A percentile compares a stretch with the other conserved stretches of the same genome.
These are phyloP conservation scores for Dolichopus griseipennis DNA, from an alignment of 2,888 invertebrate species.

Conservation along the genomic window DNA sequence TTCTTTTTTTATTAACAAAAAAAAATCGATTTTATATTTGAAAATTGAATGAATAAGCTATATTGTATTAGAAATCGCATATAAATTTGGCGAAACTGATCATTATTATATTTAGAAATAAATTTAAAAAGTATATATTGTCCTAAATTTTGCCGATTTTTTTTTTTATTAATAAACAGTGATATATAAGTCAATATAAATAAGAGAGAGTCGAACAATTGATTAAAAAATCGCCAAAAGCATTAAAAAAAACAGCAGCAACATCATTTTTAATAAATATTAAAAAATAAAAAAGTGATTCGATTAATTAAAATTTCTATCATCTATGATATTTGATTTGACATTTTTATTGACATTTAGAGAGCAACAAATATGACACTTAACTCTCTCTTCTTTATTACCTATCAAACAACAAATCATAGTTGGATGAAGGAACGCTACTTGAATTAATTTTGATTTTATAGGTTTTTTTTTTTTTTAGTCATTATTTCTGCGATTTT, in stretches of 20 bases:
- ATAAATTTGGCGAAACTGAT: too few relatives aligned
- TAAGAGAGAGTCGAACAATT: background rate
- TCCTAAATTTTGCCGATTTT: background rate
- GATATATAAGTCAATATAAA: background rate
- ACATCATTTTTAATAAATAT: background rate
- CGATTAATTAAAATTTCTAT: conserved; percentile 4
- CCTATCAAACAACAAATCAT: background rate
- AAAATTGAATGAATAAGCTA: too few relatives aligned
- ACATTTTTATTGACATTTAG: conserved; percentile 3
- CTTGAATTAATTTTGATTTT: background rate
- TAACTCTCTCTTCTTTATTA: too few relatives aligned
- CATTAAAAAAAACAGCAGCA: background rate
- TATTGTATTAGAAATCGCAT: too few relatives aligned
- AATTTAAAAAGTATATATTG: background rate
- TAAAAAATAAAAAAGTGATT: background rate
- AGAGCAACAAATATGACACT: background rate
- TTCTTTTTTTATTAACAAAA: too few relatives aligned
- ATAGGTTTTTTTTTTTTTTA: too few relatives aligned
- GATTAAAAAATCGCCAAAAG: background rate
- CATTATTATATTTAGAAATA: too few relatives aligned
- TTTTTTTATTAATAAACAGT: background rate
- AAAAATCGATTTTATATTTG: too few relatives aligned
- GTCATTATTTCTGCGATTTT: background rate
- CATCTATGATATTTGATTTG: background rate
- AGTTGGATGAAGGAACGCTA: background rate